Evolutionary conservation across 2,888 invertebrate species (phyloP), one percentile per base, ranked within the genome.

Genomic region (Eupsilia transversa): DNA sequence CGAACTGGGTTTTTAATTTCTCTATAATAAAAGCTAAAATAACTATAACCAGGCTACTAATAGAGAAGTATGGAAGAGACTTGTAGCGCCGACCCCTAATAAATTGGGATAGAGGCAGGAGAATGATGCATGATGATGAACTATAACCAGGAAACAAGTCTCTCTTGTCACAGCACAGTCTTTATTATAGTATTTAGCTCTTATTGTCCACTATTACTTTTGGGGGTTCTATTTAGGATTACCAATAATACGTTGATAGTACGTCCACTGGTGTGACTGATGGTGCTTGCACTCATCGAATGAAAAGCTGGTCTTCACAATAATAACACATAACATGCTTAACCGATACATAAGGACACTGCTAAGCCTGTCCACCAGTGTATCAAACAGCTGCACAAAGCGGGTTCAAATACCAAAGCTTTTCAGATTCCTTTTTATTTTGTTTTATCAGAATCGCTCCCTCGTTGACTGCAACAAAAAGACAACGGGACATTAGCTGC

Each of bases 391-490:
- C 57, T 61, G 65, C 38, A 52, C 65, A 69, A 80, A 80, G 68
- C 69, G 65, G 74, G 83, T 80, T 74, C 65, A 63, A 59, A 74
- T 54, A 59, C 61, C 17, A 52, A 69, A 72, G 79, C 64, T 23
- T 49, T 68, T 27, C 27, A 54, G 43, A 54, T 64, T 59, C 20
- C 14, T 79, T 79, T 83, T 69, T 57, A 65, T 65, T 72, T 27
- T 6, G 5, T 73, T 73, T 69, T 65, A 83, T 83, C 30, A 43
- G 52, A 52, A 69, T 73, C 41, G 43, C n/a, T 46, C 46, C 41
- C 52, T 56, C 14, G 59, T 54, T 33, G 57, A 43, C 17, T 57
- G 41, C 49, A 49, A 80, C 23, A 69, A 79, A 71, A 64, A 43
- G 43, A 79, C 68, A 66, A 57, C 23, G 12, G 12, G 10, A 57